These are phyloP conservation scores for Tadarida brasiliensis DNA, from an alignment of 2,797 vertebrate species.

Conservation along the genomic window DNA sequence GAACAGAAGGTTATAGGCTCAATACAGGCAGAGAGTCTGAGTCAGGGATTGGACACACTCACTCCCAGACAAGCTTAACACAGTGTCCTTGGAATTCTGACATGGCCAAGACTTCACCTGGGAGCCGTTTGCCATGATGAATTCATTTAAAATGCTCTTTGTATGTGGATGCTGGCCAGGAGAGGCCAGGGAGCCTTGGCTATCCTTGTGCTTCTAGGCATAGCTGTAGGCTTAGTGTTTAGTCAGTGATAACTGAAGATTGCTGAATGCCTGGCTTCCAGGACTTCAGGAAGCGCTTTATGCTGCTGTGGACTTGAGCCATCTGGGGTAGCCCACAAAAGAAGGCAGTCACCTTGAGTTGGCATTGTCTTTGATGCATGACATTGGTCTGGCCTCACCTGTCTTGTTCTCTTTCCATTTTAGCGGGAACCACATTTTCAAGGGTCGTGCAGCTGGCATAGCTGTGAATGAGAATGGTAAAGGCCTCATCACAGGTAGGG, in stretches of 20 bases:
- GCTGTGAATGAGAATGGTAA: constrained; percentile 96
- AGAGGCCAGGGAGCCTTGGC: neutral
- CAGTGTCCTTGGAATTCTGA: neutral
- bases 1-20: neutral
- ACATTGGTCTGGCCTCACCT: neutral
- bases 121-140: neutral
- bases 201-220: neutral
- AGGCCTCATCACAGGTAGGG: constrained; percentile 94
- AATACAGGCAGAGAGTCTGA: neutral
- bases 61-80: neutral
- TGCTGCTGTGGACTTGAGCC: neutral
- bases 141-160: neutral
- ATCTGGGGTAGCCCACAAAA: neutral
- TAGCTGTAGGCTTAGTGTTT: neutral
- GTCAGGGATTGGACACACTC: neutral
- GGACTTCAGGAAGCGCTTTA: neutral
- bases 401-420: constrained; percentile 63
- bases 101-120: neutral
- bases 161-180: neutral
- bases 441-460: constrained; percentile 96
- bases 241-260: neutral
- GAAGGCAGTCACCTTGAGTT: neutral
- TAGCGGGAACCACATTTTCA: constrained; percentile 97
- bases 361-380: neutral
- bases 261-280: neutral